Evolutionary conservation across 1,140 invertebrate species (phyloP), one percentile per base, ranked within the genome.

Genomic region (Ooceraea biroi): DNA sequence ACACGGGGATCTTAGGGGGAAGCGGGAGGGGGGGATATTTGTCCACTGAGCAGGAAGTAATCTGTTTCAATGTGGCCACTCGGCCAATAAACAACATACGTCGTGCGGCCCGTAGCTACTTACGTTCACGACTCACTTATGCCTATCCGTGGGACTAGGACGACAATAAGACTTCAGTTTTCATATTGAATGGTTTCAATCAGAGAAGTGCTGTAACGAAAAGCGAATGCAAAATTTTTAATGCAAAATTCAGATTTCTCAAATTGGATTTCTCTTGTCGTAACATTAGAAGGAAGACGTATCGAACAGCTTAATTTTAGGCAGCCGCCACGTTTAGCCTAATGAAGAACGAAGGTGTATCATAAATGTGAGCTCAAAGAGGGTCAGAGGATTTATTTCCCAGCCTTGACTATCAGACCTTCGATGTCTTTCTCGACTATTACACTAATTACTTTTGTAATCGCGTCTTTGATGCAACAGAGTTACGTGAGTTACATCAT

Each of bases 41-140:
- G 84, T 82, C 69, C 84, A 82, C 84, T 90, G 88, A 91, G 86
- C 87, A 92, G 91, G 92, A 92, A 92, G 89, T 90, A 92, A 92
- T 92, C 91, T 91, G 85, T 91, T 88, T 92, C 89, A 92, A 92
- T 92, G 85, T 87, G 85, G 73, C 74, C 84, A 88, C 69, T 84
- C 83, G 72, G 41, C 17, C 65, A 74, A 84, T 86, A 73, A 86
- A 71, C 50, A 82, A 74, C 52, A 61, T 74, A 73, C 77, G 52
- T 61, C 17, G 41, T 48, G 68, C 12, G n/a, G 50, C 61, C 19
- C 55, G 30, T 80, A 30, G 25, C 36, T 82, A 82, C 48, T 55
- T 58, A 72, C 52, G 11, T 14, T 44, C 63, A 89, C 60, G 58
- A 27, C 30, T 84, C 57, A 41, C 46, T 73, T n/a, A 14, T 14